Conservation (phyloP, 2,888 invertebrate species). For the Archips crataeganus region DNA sequence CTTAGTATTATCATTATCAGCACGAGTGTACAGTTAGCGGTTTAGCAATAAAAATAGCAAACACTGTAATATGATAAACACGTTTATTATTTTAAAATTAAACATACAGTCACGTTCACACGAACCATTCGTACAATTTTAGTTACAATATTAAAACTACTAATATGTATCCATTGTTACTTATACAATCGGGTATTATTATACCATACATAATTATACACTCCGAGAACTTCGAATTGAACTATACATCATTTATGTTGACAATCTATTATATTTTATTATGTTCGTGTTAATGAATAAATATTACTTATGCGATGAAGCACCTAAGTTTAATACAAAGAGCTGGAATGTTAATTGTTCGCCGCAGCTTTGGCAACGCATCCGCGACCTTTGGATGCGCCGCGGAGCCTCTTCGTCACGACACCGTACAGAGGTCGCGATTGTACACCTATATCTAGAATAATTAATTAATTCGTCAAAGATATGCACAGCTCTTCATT, state of each 20-base stretch:
- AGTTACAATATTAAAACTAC: conserved; percentile 57
- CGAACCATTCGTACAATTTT: conserved; percentile 65
- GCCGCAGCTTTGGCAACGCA: conserved; percentile 70
- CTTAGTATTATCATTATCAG: conserved; percentile 1
- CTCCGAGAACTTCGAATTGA: conserved; percentile 35
- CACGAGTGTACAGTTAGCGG: conserved; percentile 21
- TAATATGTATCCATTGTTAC: conserved; percentile 32
- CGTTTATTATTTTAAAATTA: conserved; percentile 72
- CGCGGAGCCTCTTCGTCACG: conserved; percentile 67
- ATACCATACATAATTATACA: conserved; percentile 28
- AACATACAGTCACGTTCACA: conserved; percentile 65
- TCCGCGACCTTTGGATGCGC: conserved; percentile 75
- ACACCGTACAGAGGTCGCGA: conserved; percentile 62
- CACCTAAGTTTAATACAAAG: conserved; percentile 55
- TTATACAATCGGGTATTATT: conserved; percentile 37
- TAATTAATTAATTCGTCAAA: conserved; percentile 48
- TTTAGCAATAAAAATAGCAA: conserved; percentile 68
- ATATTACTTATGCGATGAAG: conserved; percentile 34
- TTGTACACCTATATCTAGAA: conserved; percentile 48
- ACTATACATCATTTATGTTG: conserved; percentile 29
- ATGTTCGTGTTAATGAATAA: conserved; percentile 45
- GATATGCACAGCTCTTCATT: conserved; percentile 76
- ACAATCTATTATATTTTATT: conserved; percentile 36
- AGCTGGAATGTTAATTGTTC: conserved; percentile 77
- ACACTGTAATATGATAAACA: conserved; percentile 74